Percentiles rank a stretch among this genome's conserved stretches.
phyloP scores from a whole-genome alignment of 2,113 vertebrate species.

The Brienomyrus longianalis region DNA sequence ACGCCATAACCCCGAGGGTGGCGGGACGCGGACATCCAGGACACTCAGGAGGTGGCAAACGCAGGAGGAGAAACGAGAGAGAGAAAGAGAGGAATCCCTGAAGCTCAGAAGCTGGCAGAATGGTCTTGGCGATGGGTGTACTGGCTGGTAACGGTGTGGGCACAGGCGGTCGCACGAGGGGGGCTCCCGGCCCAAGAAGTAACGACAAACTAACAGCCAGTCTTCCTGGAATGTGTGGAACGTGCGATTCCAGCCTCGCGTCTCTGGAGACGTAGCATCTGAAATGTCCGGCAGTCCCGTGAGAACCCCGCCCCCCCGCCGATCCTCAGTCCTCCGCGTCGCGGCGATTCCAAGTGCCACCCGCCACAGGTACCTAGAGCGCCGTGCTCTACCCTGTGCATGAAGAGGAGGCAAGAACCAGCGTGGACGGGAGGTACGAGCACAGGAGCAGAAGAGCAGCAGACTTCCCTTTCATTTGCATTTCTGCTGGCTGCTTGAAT shows the following conservation, averaged over 20 bases:
- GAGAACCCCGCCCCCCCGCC: background rate
- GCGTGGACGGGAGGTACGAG: no score
- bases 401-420: background rate
- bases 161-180: background rate
- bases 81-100: background rate
- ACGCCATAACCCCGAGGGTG: conserved; percentile 38
- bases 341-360: background rate
- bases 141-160: background rate
- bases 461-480: background rate
- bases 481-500: background rate
- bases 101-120: background rate
- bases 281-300: background rate
- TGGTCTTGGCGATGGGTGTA: background rate
- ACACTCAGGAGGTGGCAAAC: background rate
- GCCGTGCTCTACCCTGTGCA: background rate
- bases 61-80: background rate
- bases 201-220: background rate
- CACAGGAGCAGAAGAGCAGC: background rate
- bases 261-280: background rate
- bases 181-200: background rate
- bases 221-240: conserved; percentile 17
- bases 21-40: background rate
- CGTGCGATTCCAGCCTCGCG: background rate
- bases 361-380: background rate
- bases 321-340: background rate